Evolutionary conservation across 2,113 vertebrate genomes (phyloP), one percentile per base, ranked within the genome.

Genomic region (Phylloscopus trochiloides): DNA sequence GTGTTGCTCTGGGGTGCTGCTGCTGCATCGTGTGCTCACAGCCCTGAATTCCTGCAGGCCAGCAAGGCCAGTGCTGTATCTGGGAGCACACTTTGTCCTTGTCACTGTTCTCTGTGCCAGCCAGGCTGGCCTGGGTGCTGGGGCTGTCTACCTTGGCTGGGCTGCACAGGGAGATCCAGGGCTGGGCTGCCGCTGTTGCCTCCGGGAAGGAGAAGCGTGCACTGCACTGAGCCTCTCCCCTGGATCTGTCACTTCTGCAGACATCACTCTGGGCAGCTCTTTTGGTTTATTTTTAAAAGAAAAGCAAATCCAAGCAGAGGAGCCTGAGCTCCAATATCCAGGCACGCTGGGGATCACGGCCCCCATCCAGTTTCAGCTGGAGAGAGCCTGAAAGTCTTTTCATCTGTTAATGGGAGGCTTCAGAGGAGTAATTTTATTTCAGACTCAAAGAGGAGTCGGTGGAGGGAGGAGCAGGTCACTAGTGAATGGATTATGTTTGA

Each of bases 351-450:
- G 82, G 73, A 34, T 79, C 42, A 6, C 1, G 2, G 45, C 36
- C 66, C 67, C 77, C 71, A 25, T 81, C 54, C 55, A 7, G 29
- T 72, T 88, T 80, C 74, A 67, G 65, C 73, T 74, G 85, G 73
- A 63, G 84, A 75, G 84, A 84, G 83, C 71, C 63, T 90, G 88
- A 9, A 75, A 71, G 48, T 90, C 91, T 92, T 84, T 88, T 92
- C 83, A 85, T 73, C 77, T 1, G 0, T 58, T 93, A 74, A 48
- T 83, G 55, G 67, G 87, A 86, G 55, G 63, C 90, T 94, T 83
- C 82, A 81, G 92, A 85, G 71, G 83, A 75, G 91, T 86, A 48
- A 85, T 96, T 91, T 78, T 80, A 54, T 89, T 91, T 91, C 88
- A 59, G 68, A 48, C 85, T 90, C 75, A 65, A 73, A 75, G 76